Evolutionary conservation across 1,140 invertebrate species (phyloP), one percentile per base, ranked within the genome.

Genomic region (Ectropis grisescens): DNA sequence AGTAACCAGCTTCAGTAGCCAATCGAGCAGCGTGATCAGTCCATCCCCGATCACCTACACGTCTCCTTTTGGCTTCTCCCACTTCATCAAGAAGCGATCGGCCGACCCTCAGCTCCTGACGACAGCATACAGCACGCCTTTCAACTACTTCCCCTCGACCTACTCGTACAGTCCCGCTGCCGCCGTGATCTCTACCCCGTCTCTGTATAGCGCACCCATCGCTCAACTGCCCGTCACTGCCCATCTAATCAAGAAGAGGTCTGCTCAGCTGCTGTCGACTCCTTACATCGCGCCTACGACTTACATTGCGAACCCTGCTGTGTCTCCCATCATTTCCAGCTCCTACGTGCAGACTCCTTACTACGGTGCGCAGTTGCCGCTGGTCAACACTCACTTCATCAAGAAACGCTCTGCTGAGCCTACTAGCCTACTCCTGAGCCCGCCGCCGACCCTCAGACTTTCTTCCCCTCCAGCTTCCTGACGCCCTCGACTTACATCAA

Each of bases 221-320:
- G 16, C 16, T 19, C 16, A 19, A 19, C 8, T 19, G 16, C 16
- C 16, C 16, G 3, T 45, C 11, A 42, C 58, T 29, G 30, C 58
- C 14, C 55, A 64, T 34, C 36, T 68, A 28, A 57, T 61, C 32
- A 58, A 61, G 40, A 51, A 51, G 40, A 39, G 48, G 24, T 42
- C 43, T 10, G 41, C 44, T 1, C 28, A 29, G 5, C 11, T 47
- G 29, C 10, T 44, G 6, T 11, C 31, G n/a, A 25, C 48, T 42
- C 28, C 48, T n/a, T 57, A 54, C 26, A 37, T 42, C 25, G 26
- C 53, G 2, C 58, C 58, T 4, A 35, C 42, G 3, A 40, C 46
- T 1, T 66, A 64, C 37, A 29, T 23, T 2, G 35, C 47, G 16
- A 3, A 4, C 8, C 16, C 16, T 19, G 3, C 16, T 3, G 3